Percentiles rank a stretch among this genome's conserved stretches.
Evolutionary conservation across 2,797 vertebrate genomes (phyloP).

Genomic region (Ataeniobius toweri): DNA sequence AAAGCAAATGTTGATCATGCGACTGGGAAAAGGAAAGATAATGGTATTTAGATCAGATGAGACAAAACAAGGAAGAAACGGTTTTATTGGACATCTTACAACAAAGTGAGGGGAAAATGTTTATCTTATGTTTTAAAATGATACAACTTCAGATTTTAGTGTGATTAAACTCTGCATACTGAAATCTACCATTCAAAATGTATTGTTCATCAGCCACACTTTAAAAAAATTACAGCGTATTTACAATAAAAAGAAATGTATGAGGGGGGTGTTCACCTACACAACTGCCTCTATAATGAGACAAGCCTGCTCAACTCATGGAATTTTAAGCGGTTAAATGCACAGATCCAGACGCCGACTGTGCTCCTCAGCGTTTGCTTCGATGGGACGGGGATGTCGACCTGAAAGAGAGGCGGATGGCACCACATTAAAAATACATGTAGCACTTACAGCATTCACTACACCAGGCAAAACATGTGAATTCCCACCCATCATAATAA

Average conservation of each 20-base stretch:
- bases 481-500: not conserved
- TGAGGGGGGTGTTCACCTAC: conserved; percentile 89
- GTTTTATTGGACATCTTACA: conserved; percentile 85
- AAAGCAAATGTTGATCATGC: not conserved
- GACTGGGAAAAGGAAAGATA: not conserved
- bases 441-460: conserved; percentile 17
- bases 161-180: conserved; percentile 84
- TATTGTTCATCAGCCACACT: conserved; percentile 86
- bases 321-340: conserved; percentile 92
- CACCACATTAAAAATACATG: conserved; percentile 63
- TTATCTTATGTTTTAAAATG: conserved; percentile 76
- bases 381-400: conserved; percentile 91
- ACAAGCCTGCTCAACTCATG: conserved; percentile 99
- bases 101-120: conserved; percentile 57
- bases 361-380: conserved; percentile 94
- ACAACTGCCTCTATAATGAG: conserved; percentile 99
- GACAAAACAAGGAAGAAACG: conserved; percentile 66
- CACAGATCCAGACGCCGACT: conserved; percentile 83
- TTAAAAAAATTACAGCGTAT: conserved; percentile 93
- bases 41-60: conserved; percentile 7
- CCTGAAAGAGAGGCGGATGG: conserved; percentile 88
- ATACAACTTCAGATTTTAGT: conserved; percentile 74
- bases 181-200: conserved; percentile 84
- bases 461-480: conserved; percentile 28
- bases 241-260: conserved; percentile 88